These are phyloP conservation scores for Bombus pascuorum DNA, from an alignment of 1,140 invertebrate species.

Conservation along the genomic window DNA sequence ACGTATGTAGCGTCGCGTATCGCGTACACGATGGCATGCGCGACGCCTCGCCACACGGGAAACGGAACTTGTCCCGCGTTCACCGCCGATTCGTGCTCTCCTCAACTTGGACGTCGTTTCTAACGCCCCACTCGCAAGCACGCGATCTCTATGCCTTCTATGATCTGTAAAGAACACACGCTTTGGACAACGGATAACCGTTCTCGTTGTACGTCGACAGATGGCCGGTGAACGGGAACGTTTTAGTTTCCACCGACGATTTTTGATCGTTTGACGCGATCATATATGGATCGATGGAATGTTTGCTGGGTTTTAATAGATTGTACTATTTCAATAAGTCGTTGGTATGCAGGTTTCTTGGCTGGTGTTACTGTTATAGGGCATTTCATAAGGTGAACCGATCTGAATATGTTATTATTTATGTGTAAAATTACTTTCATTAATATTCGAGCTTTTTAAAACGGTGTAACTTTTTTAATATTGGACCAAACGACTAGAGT, in stretches of 20 bases:
- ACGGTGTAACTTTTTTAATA: too few relatives aligned
- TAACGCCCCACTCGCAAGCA: conserved; percentile 75
- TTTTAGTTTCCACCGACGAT: background rate
- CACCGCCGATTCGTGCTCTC: conserved; percentile 74
- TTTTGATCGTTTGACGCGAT: background rate
- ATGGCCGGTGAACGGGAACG: conserved; percentile 1
- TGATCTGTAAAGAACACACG: background rate
- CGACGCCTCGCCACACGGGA: conserved; percentile 48
- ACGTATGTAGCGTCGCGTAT: conserved; percentile 53
- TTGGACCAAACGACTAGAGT: too few relatives aligned
- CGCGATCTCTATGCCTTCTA: conserved; percentile 31
- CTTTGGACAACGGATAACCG: conserved; percentile 51
- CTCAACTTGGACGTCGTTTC: conserved; percentile 80
- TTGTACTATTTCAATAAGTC: background rate
- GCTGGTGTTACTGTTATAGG: background rate
- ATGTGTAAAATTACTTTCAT: too few relatives aligned
- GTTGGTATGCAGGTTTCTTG: background rate
- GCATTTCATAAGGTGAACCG: background rate
- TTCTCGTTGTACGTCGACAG: conserved; percentile 18
- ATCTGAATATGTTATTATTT: background rate
- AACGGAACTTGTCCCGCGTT: conserved; percentile 65
- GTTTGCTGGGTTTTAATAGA: background rate
- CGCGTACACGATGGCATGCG: conserved; percentile 65
- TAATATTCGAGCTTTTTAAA: too few relatives aligned
- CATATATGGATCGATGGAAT: background rate